phyloP scores from a whole-genome alignment of 2,888 invertebrate genomes.

The Diarsia dahlii region DNA sequence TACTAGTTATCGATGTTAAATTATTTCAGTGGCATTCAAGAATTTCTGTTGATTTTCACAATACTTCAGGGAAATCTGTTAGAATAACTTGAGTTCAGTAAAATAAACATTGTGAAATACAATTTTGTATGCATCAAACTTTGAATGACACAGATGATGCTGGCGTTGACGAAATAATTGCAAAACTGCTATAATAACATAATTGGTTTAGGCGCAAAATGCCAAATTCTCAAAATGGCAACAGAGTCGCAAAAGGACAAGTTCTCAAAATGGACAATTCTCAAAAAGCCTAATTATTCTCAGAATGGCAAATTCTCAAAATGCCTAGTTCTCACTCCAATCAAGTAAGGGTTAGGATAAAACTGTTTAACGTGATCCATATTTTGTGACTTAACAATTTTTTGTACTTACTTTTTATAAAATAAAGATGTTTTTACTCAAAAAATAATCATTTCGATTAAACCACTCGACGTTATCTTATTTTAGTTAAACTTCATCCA shows the following conservation, averaged over 20 bases:
- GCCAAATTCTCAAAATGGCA: too few relatives aligned
- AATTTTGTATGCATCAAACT: not conserved
- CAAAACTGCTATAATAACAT: not conserved
- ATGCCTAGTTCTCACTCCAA: too few relatives aligned
- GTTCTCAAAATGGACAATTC: too few relatives aligned
- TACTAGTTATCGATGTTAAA: not conserved
- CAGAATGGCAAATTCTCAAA: too few relatives aligned
- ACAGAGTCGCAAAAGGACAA: too few relatives aligned
- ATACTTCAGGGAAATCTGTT: not conserved
- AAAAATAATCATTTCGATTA: too few relatives aligned
- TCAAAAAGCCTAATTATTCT: too few relatives aligned
- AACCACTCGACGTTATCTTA: too few relatives aligned
- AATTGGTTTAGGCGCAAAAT: too few relatives aligned
- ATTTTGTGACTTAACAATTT: not conserved
- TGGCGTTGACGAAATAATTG: not conserved
- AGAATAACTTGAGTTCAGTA: not conserved
- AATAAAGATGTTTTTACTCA: not conserved
- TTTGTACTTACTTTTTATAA: not conserved
- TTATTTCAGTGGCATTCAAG: conserved; percentile 2
- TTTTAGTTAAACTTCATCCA: not conserved
- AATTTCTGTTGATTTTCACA: not conserved
- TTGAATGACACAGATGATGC: not conserved
- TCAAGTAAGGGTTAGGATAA: not conserved
- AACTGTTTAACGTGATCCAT: conserved; percentile 1
- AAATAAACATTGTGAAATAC: not conserved